phyloP scores from a whole-genome alignment of 2,888 invertebrate genomes.

The Deroplatys truncata region DNA sequence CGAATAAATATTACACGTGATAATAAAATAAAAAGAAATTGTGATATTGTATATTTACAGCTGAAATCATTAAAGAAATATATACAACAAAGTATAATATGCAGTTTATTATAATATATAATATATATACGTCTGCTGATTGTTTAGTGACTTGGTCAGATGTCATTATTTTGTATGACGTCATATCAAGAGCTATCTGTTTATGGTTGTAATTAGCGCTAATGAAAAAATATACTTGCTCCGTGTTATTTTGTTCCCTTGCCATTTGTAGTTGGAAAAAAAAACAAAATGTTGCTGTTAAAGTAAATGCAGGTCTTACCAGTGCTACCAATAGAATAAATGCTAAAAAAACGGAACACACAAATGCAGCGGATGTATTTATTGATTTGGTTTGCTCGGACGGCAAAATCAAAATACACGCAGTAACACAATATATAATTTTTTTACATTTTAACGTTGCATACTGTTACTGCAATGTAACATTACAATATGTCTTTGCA shows the following conservation, averaged over 20 bases:
- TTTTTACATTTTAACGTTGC: slow-evolving; percentile 7
- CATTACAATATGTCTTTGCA: background rate
- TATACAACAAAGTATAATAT: background rate
- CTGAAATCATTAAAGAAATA: background rate
- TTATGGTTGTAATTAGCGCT: background rate
- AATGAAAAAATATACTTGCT: background rate
- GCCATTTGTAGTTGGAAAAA: background rate
- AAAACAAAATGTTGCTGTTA: background rate
- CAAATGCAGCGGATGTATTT: background rate
- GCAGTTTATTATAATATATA: background rate
- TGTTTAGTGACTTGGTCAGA: background rate
- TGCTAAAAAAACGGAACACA: background rate
- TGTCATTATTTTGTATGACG: background rate
- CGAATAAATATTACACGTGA: background rate
- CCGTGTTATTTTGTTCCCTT: background rate
- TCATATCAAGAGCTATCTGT: background rate
- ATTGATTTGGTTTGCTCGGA: background rate
- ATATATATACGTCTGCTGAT: background rate
- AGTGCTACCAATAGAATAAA: background rate
- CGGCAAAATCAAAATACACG: background rate
- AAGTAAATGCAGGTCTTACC: background rate
- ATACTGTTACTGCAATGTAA: background rate
- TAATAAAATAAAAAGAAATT: background rate
- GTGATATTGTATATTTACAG: background rate
- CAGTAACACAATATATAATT: background rate